These are phyloP conservation scores for Simalia tracyae DNA, from an alignment of 2,797 vertebrate species.

Conservation along the genomic window DNA sequence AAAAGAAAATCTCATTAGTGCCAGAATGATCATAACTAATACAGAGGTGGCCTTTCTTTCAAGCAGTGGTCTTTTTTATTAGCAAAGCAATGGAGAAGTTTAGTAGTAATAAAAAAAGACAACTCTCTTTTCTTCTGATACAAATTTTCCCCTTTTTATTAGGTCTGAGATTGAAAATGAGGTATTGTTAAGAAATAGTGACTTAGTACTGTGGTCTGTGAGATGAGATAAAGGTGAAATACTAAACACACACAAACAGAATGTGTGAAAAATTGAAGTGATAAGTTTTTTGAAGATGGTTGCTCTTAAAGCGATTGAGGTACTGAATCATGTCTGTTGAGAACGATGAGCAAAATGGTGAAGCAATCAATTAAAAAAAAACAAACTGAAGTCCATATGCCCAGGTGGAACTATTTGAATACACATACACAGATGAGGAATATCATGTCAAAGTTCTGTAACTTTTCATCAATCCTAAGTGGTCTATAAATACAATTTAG, in stretches of 20 bases:
- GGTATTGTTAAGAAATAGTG: conserved; percentile 38
- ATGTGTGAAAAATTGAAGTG: conserved; percentile 38
- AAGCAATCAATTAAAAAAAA: conserved; percentile 40
- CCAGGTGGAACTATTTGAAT: conserved; percentile 14
- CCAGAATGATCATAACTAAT: conserved; percentile 10
- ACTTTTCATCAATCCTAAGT: conserved; percentile 12
- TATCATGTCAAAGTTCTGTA: conserved; percentile 23
- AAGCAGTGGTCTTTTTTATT: conserved; percentile 18
- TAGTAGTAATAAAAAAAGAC: conserved; percentile 39
- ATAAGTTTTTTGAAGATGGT: conserved; percentile 35
- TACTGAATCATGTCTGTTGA: conserved; percentile 1
- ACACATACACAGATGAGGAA: not conserved
- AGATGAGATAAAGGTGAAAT: conserved; percentile 55
- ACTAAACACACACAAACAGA: conserved; percentile 10
- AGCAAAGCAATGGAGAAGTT: conserved; percentile 44
- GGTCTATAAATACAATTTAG: not conserved
- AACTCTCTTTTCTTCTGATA: conserved; percentile 22
- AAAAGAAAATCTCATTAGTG: conserved; percentile 20
- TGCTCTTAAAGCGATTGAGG: conserved; percentile 45
- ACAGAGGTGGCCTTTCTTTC: not conserved
- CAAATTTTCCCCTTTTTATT: conserved; percentile 38
- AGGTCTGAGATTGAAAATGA: conserved; percentile 30
- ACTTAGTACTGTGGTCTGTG: conserved; percentile 29
- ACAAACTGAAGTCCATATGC: not conserved
- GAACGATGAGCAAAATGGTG: conserved; percentile 27